These are phyloP conservation scores for Thalassophryne amazonica DNA, from an alignment of 2,797 vertebrate species.

Conservation along the genomic window DNA sequence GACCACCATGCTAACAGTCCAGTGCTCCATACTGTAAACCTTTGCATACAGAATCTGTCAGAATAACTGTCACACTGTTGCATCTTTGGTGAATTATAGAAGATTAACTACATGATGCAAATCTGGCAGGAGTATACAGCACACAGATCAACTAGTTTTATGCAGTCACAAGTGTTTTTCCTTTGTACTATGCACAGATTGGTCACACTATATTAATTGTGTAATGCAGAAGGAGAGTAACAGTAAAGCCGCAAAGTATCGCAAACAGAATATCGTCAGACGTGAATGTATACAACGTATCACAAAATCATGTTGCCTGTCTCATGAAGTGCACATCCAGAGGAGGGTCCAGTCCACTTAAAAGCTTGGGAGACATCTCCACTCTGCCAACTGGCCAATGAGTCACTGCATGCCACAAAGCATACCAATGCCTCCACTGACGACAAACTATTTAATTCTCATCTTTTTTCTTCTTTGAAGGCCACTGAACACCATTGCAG, in stretches of 20 bases:
- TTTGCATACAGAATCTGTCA: conserved; percentile 1
- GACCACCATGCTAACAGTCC: not conserved
- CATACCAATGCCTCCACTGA: conserved; percentile 38
- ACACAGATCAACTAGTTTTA: not conserved
- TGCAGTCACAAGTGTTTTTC: not conserved
- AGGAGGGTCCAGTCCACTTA: conserved; percentile 31
- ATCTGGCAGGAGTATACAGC: not conserved
- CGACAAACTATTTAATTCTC: conserved; percentile 28
- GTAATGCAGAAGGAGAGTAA: too few species aligned
- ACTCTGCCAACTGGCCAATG: conserved; percentile 42
- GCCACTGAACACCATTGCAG: conserved; percentile 14
- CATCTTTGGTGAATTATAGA: conserved; percentile 12
- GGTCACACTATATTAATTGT: conserved; percentile 9
- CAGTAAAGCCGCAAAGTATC: too few species aligned
- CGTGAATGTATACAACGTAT: too few species aligned
- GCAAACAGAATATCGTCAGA: too few species aligned
- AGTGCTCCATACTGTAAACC: conserved; percentile 2
- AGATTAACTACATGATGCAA: conserved; percentile 9
- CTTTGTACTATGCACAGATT: not conserved
- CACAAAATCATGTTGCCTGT: not conserved
- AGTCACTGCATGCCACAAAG: conserved; percentile 30
- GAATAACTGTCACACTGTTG: conserved; percentile 5
- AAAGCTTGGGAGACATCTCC: conserved; percentile 32
- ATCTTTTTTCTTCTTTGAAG: conserved; percentile 10
- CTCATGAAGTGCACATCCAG: conserved; percentile 21